A percentile compares a stretch with the other conserved stretches of the same genome.
phyloP scores from a whole-genome alignment of 2,797 vertebrate species.

The Crocodylus rhombifer region DNA sequence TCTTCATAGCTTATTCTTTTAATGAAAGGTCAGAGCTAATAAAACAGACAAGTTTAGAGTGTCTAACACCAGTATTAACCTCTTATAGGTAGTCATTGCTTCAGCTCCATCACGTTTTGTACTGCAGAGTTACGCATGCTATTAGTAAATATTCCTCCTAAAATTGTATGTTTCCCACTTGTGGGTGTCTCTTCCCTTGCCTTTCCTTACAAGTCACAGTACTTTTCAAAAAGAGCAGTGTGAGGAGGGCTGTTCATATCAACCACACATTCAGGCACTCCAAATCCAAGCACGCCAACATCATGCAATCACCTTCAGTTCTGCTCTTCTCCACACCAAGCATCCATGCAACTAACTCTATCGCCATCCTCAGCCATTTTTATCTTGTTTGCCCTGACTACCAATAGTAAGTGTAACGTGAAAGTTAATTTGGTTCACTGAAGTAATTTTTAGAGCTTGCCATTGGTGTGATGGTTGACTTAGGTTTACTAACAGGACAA shows the following conservation, averaged over 20 bases:
- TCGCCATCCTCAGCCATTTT: too few species aligned
- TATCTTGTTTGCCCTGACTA: not conserved
- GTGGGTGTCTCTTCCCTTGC: not conserved
- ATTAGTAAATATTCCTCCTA: not conserved
- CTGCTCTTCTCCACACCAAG: not conserved
- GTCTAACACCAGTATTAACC: too few species aligned
- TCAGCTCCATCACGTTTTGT: not conserved
- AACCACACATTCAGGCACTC: not conserved
- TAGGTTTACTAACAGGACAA: not conserved
- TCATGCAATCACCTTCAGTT: not conserved
- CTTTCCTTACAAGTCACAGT: not conserved
- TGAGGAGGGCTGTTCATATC: not conserved
- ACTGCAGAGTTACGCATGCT: not conserved
- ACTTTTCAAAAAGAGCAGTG: not conserved
- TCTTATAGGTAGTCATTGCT: not conserved
- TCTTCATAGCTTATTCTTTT: not conserved
- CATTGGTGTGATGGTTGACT: not conserved
- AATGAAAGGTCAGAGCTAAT: not conserved
- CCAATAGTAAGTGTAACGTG: not conserved
- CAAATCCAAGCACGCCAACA: not conserved
- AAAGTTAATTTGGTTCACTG: not conserved
- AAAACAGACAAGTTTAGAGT: not conserved
- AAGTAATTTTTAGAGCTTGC: not conserved
- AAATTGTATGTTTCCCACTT: not conserved
- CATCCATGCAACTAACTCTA: too few species aligned